Base-by-base conservation (phyloP, 2,888 invertebrate genomes). In the Thymelicus lineola region DNA sequence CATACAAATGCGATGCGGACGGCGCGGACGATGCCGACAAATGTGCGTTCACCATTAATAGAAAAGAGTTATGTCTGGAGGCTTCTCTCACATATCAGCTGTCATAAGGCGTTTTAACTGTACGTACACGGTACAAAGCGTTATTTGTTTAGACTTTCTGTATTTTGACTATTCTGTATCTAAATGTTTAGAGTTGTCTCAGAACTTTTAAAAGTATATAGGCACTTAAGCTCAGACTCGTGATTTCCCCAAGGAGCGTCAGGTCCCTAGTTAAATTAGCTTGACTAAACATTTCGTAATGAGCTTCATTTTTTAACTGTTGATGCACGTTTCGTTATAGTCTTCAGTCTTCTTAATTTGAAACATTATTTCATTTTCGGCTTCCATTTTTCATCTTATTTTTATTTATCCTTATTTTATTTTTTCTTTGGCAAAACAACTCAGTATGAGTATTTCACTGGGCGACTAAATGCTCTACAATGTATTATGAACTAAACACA, bases 201-300 rank as follows among this genome's bases (percentile, higher is more conserved):
- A 83, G 86, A 88, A 86, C 81, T 86, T 86, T 82, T 74, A 75
- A 76, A 80, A 83, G 84, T 85, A 84, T 74, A 74, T 75, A 72
- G 71, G 66, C 71, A 73, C 83, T 85, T 83, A 87, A 84, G 85
- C 84, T 85, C 85, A 85, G 81, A 80, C 80, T 81, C 80, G 77
- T 91, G 89, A 91, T 92, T 92, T 92, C 91, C 79, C 76, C 28
- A n/a, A 77, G 74, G 77, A 62, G 53, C 73, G 67, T 70, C 70
- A 66, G 66, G 84, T 86, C 84, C 83, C 86, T 84, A 84, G 86
- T 86, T 86, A 88, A 91, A 91, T 91, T 89, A 90, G 85, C 85
- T 86, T 77, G 80, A 83, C 88, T 90, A 90, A 91, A 90, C 87
- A 90, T 89, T 64, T 60, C 70, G 69, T 69, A 69, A 69, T 69